These are phyloP conservation scores for Seira musarum DNA, from an alignment of 2,888 invertebrate species.

Conservation along the genomic window DNA sequence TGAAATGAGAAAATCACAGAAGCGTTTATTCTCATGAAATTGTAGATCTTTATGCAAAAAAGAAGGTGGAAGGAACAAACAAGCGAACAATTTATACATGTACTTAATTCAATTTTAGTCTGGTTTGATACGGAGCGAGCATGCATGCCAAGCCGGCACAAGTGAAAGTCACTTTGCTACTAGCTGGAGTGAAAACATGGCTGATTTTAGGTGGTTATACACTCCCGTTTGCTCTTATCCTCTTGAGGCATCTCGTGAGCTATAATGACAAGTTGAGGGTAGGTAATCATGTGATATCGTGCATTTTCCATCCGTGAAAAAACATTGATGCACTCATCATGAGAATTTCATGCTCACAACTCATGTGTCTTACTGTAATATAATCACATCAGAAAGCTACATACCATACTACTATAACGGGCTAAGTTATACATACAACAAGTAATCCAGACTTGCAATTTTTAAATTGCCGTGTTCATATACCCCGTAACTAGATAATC, in stretches of 20 bases:
- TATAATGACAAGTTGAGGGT: neutral
- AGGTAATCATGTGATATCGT: constrained; percentile 33
- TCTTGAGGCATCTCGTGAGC: neutral
- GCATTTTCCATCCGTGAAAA: neutral
- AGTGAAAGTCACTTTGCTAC: neutral
- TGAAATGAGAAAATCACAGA: too few relatives aligned
- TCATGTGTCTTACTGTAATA: neutral
- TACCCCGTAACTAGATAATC: neutral
- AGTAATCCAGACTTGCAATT: neutral
- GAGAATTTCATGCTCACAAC: neutral
- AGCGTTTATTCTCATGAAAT: too few relatives aligned
- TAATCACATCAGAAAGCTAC: neutral
- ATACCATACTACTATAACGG: neutral
- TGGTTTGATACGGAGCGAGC: too few relatives aligned
- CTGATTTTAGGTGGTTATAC: constrained; percentile 48
- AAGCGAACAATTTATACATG: too few relatives aligned
- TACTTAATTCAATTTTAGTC: too few relatives aligned
- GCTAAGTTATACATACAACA: neutral
- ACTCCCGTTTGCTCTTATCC: neutral
- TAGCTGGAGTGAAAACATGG: constrained; percentile 34
- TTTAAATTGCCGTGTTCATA: neutral
- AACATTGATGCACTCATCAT: neutral
- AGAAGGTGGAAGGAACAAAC: too few relatives aligned
- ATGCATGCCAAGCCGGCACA: too few relatives aligned
- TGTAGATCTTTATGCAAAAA: too few relatives aligned